Percentiles rank a stretch among this genome's conserved stretches.
phyloP scores from a whole-genome alignment of 2,113 vertebrate species.

The Pavo muticus region DNA sequence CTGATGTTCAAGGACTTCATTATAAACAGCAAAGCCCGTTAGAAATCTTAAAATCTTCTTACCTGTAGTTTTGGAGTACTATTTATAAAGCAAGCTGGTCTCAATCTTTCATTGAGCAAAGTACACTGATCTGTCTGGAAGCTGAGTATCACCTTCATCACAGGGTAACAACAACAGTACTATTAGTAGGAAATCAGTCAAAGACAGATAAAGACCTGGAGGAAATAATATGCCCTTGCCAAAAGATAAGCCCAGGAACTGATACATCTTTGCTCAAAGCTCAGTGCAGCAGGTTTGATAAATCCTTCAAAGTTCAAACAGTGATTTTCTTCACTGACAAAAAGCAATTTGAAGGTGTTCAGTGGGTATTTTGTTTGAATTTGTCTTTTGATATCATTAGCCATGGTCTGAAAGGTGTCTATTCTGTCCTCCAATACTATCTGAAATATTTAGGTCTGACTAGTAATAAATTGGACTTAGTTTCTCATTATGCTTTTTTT shows the following conservation, averaged over 20 bases:
- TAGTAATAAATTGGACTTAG: constrained; percentile 82
- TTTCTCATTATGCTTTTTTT: constrained; percentile 76
- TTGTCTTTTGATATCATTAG: constrained; percentile 83
- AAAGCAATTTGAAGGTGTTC: constrained; percentile 75
- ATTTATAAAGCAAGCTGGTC: constrained; percentile 80
- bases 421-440: constrained; percentile 75
- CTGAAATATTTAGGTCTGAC: constrained; percentile 86
- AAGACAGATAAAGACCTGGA: not conserved
- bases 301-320: constrained; percentile 84
- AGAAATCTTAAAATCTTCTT: constrained; percentile 73
- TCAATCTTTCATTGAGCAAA: constrained; percentile 48
- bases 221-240: not conserved
- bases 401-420: constrained; percentile 77
- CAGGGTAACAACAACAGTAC: not conserved
- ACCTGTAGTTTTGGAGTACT: constrained; percentile 78
- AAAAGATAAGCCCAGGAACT: not conserved
- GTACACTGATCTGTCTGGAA: constrained; percentile 78
- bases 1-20: constrained; percentile 82
- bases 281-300: constrained; percentile 78
- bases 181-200: not conserved
- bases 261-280: constrained; percentile 71
- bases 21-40: constrained; percentile 59
- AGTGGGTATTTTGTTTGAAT: constrained; percentile 82
- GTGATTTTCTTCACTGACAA: constrained; percentile 81
- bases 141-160: constrained; percentile 74